Evolutionary conservation across 2,113 vertebrate genomes (phyloP).

Genomic region (Misgurnus mizolepis): DNA sequence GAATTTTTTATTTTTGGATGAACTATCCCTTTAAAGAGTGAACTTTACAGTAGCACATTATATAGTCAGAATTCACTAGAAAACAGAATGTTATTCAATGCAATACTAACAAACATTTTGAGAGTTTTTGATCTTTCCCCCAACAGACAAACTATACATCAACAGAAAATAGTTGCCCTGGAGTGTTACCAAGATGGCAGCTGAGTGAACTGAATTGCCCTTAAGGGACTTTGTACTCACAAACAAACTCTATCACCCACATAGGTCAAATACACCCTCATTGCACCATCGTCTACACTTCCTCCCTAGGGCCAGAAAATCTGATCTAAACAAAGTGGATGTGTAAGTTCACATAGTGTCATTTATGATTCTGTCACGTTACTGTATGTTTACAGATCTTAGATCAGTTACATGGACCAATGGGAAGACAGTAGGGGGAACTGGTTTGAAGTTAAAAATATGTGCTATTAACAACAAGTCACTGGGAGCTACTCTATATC

Average conservation of each 20-base stretch:
- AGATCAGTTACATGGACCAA: neutral
- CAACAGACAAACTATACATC: too few species aligned
- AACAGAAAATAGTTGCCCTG: too few species aligned
- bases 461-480: neutral
- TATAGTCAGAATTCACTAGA: too few species aligned
- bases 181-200: neutral
- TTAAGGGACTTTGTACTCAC: neutral
- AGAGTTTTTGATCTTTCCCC: too few species aligned
- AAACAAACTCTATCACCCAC: neutral
- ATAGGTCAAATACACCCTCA: neutral
- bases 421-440: neutral
- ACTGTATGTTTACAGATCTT: neutral
- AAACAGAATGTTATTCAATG: too few species aligned
- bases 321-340: conserved; percentile 27
- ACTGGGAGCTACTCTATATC: conserved; percentile 35
- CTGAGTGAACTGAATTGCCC: neutral
- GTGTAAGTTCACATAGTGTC: neutral
- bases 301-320: neutral
- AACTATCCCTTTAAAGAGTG: too few species aligned
- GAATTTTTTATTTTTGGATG: too few species aligned
- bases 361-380: neutral
- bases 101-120: too few species aligned
- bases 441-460: neutral
- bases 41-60: too few species aligned
- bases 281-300: neutral